Base-by-base conservation (phyloP, 2,113 vertebrate species). In the Cryptomyrus ogoouensis region DNA sequence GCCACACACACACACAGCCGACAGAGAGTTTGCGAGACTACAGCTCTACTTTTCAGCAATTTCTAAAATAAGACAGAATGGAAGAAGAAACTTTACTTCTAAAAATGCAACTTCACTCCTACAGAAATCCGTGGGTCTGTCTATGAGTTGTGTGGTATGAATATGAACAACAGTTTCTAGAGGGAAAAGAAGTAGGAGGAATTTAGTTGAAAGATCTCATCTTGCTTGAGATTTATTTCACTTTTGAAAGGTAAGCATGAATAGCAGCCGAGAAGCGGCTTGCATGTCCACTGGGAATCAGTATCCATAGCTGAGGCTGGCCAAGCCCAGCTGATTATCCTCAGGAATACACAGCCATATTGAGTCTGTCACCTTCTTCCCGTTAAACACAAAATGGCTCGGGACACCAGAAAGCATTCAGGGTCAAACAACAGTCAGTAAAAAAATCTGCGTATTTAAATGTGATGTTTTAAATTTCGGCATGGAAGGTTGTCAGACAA, bases 291-390 rank as follows among this genome's bases (percentile, higher is more conserved):
- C 27, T 39, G 50, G 85, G 50, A 56, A 87, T 87, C 42, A 50
- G 27, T n/a, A 87, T 31, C 85, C 85, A 35, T 31, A 87, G 56
- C 10, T 56, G 15, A 52, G 44, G 21, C 13, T 58, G n/a, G 87
- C 88, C 44, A 44, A 88, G 50, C 42, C 13, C 70, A 53, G 62
- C 87, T 85, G 49, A 91, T 91, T 92, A 90, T 88, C 89, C 87
- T 93, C 92, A 91, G 93, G 91, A 93, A 92, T 92, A 92, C 35
- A 27, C 88, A 85, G 93, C 90, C 91, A 88, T 90, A 88, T 91
- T 93, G 92, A 93, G 92, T 91, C 91, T 89, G 83, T 90, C 89
- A 21, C 49, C 90, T 88, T 77, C 50, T 89, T 93, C 89, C 86
- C 74, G 44, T 42, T 88, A 83, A 87, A 87, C 50, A 56, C 12